phyloP scores from a whole-genome alignment of 2,797 vertebrate genomes.

The Clarias platycephalus region DNA sequence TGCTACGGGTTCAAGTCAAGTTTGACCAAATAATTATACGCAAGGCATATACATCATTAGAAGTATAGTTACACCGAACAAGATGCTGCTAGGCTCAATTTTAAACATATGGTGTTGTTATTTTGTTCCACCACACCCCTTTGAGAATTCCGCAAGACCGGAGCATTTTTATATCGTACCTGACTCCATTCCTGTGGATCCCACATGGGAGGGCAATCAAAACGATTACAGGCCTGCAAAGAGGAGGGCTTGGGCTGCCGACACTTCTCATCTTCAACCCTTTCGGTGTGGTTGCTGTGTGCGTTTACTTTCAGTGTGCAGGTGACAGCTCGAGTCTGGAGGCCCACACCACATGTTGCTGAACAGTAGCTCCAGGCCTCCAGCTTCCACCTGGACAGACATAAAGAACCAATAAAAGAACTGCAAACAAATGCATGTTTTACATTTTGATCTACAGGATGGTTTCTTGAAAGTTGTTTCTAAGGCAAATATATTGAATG shows the following conservation, averaged over 20 bases:
- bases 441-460: slow-evolving; percentile 2
- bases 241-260: slow-evolving; percentile 80
- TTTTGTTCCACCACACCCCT: slow-evolving; percentile 1
- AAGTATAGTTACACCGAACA: neutral
- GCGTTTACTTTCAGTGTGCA: slow-evolving; percentile 81
- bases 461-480: neutral
- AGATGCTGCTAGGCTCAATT: slow-evolving; percentile 5
- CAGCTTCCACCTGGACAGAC: slow-evolving; percentile 83
- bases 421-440: slow-evolving; percentile 4
- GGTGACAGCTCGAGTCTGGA: slow-evolving; percentile 85
- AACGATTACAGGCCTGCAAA: slow-evolving; percentile 91
- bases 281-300: slow-evolving; percentile 77
- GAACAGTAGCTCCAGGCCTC: slow-evolving; percentile 90
- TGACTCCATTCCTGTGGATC: slow-evolving; percentile 82
- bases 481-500: neutral
- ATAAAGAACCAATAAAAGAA: slow-evolving; percentile 2
- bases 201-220: slow-evolving; percentile 92
- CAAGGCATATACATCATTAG: slow-evolving; percentile 7
- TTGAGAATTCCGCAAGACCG: slow-evolving; percentile 13
- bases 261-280: slow-evolving; percentile 82
- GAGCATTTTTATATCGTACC: slow-evolving; percentile 69
- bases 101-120: neutral
- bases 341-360: slow-evolving; percentile 89
- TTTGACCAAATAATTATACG: slow-evolving; percentile 37
- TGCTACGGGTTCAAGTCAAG: slow-evolving; percentile 25